These are phyloP conservation scores for Jacana jacana DNA, from an alignment of 2,113 vertebrate genomes.

Conservation along the genomic window DNA sequence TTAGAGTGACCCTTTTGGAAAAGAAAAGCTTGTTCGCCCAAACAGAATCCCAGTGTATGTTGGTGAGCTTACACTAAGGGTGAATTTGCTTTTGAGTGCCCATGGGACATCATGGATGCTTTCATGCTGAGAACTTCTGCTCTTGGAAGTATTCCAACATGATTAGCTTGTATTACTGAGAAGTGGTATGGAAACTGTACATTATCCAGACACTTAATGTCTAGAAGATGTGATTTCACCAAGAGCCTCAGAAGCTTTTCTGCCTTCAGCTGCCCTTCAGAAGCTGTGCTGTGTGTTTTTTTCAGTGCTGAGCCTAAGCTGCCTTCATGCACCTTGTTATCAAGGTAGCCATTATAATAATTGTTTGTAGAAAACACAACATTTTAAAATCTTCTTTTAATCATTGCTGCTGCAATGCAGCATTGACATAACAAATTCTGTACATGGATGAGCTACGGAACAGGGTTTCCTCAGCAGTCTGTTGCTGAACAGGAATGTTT, in stretches of 20 bases:
- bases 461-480: not conserved
- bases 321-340: fast-evolving
- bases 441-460: not conserved
- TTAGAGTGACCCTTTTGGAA: too few species aligned
- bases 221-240: not conserved
- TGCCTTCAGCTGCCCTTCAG: not conserved
- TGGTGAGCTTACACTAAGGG: not conserved
- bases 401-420: not conserved
- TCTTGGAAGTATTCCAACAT: not conserved
- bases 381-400: not conserved
- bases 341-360: not conserved
- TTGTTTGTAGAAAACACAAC: not conserved
- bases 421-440: not conserved
- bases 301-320: not conserved
- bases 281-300: not conserved
- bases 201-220: not conserved
- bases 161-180: not conserved
- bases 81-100: not conserved
- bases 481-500: not conserved
- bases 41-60: fast-evolving
- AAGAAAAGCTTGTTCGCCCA: not conserved
- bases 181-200: not conserved
- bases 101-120: not conserved
- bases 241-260: not conserved
- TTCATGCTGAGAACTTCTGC: not conserved